Percentiles rank a stretch among this genome's conserved stretches.
Evolutionary conservation across 2,113 vertebrate genomes (phyloP).

Genomic region (Antechinus flavipes): DNA sequence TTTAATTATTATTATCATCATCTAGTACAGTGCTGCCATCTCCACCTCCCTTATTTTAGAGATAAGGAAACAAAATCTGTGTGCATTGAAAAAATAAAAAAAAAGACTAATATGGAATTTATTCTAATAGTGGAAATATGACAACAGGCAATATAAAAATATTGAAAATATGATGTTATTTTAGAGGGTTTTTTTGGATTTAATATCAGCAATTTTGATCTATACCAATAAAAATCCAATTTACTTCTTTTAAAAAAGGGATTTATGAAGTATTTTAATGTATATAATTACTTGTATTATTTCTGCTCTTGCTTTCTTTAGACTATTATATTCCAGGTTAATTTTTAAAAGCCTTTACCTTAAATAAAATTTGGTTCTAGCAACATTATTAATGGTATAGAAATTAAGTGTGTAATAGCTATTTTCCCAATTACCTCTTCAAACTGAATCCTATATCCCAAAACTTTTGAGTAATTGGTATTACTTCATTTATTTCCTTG

Average conservation of each 20-base stretch:
- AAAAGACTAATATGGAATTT: background rate
- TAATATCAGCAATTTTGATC: background rate
- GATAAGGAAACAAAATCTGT: background rate
- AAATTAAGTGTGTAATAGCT: background rate
- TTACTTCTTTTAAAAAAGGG: background rate
- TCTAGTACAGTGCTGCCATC: no score
- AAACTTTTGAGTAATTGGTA: constrained; percentile 11
- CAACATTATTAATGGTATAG: background rate
- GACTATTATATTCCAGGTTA: background rate
- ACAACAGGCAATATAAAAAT: background rate
- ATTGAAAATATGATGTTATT: background rate
- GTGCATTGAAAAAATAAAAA: background rate
- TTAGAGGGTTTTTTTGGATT: background rate
- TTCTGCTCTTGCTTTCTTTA: background rate
- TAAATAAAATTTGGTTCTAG: background rate
- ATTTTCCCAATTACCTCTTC: background rate
- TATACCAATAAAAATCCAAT: no score
- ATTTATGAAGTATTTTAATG: background rate
- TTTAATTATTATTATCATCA: background rate
- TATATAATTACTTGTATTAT: background rate
- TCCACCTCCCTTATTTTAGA: background rate
- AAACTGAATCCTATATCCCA: background rate
- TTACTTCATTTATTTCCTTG: background rate
- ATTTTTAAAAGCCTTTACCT: constrained; percentile 19
- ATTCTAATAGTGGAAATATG: background rate